Evolutionary conservation across 2,113 vertebrate genomes (phyloP), one percentile per base, ranked within the genome.

Genomic region (Salvelinus namaycush): DNA sequence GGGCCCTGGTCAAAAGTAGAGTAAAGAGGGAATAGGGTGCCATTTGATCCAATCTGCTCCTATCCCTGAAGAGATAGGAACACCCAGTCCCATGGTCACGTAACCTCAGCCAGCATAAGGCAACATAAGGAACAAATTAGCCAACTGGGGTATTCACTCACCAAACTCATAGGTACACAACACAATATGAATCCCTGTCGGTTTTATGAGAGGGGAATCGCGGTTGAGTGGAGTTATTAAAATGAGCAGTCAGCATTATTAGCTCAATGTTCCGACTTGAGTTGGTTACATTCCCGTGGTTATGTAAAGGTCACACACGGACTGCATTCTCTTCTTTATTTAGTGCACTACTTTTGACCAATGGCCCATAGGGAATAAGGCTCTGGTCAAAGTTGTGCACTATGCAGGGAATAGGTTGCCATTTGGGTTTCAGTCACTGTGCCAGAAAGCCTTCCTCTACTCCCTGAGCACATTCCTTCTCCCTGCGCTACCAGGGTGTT

Each of bases 101-200:
- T 22, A 44, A 44, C 39, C 39, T 44, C 39, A 44, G 8, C 39
- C 20, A 70, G 13, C 68, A 70, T 22, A 26, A 44, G 31, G 68
- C 20, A 70, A 24, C 68, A 70, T 48, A 27, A 44, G 34, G 68
- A 70, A 49, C 39, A 24, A 70, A 70, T 48, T 70, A 70, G 39
- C 68, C 20, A 20, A 24, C 39, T 49, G 39, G 8, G 39, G 18
- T 49, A 48, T 44, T 24, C 34, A 54, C 16, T 54, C 3, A 54
- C 3, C 4, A 31, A 70, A 70, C 9, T 6, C 13, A 5, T 64
- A 39, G 29, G 8, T 20, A 11, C 49, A 49, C 9, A 12, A 48
- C 34, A 70, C 8, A 9, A 20, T 24, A 49, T 48, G 27, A 22
- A 70, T 39, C 39, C 8, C 39, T 44, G 8, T 44, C 24, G 39